A percentile compares a stretch with the other conserved stretches of the same genome.
phyloP scores from a whole-genome alignment of 2,888 invertebrate genomes.

The Ommatoiulus sabulosus region DNA sequence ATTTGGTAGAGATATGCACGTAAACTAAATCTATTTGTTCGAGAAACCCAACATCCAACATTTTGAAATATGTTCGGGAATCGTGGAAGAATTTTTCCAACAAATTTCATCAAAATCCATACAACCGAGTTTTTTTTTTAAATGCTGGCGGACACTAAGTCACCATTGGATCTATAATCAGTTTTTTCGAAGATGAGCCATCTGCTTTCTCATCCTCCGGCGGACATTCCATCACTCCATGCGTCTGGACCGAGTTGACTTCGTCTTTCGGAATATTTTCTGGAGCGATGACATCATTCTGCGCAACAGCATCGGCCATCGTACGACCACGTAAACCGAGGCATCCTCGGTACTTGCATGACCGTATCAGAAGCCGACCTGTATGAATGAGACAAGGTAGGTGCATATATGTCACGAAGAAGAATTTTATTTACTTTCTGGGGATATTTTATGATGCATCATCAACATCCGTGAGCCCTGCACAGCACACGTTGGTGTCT shows the following conservation, averaged over 20 bases:
- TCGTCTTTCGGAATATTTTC: neutral
- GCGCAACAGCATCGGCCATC: neutral
- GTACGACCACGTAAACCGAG: neutral
- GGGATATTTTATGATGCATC: no score
- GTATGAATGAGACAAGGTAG: no score
- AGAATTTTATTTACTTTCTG: no score
- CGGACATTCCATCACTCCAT: neutral
- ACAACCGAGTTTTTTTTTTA: no score
- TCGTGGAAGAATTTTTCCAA: no score
- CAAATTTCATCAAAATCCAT: no score
- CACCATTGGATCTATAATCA: neutral
- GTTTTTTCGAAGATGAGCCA: neutral
- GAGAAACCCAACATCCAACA: no score
- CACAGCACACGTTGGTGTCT: no score
- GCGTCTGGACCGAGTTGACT: neutral
- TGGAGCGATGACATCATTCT: neutral
- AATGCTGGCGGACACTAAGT: neutral
- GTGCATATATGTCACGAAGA: no score
- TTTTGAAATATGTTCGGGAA: no score
- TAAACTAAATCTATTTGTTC: no score
- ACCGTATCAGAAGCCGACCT: neutral
- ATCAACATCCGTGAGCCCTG: no score
- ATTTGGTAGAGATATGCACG: neutral
- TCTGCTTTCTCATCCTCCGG: neutral
- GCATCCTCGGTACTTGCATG: neutral